Evolutionary conservation across 1,140 invertebrate genomes (phyloP).

Genomic region (Saccostrea cuccullata): DNA sequence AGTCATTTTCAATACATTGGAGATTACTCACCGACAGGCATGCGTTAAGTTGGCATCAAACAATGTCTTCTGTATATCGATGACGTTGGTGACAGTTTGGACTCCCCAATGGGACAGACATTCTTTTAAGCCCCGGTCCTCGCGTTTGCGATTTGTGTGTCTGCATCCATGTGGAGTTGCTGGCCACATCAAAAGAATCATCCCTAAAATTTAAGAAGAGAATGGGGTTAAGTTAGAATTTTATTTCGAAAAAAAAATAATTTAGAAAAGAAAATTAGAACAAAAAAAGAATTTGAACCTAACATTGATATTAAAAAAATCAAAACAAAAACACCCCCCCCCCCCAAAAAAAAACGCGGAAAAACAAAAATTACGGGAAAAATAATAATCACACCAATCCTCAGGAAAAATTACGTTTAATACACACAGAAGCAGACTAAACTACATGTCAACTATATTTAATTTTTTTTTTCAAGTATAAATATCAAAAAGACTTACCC

Average conservation of each 20-base stretch:
- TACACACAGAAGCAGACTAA: no score
- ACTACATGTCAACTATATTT: not conserved
- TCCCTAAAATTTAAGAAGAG: not conserved
- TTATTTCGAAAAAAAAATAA: no score
- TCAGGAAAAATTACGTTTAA: no score
- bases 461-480: not conserved
- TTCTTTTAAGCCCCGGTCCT: not conserved
- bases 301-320: no score
- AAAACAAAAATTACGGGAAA: not conserved
- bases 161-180: not conserved
- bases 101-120: not conserved
- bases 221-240: no score
- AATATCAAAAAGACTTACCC: not conserved
- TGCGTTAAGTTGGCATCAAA: not conserved
- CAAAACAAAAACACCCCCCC: no score
- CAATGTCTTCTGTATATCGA: not conserved
- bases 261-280: no score
- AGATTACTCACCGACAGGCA: not conserved
- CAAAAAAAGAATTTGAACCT: no score
- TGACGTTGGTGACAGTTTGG: not conserved
- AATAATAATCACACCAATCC: not conserved
- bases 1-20: no score
- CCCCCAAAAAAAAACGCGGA: not conserved
- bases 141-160: not conserved
- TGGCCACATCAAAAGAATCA: not conserved